Base-by-base conservation (phyloP, 2,113 vertebrate genomes). In the Dasypus novemcinctus region DNA sequence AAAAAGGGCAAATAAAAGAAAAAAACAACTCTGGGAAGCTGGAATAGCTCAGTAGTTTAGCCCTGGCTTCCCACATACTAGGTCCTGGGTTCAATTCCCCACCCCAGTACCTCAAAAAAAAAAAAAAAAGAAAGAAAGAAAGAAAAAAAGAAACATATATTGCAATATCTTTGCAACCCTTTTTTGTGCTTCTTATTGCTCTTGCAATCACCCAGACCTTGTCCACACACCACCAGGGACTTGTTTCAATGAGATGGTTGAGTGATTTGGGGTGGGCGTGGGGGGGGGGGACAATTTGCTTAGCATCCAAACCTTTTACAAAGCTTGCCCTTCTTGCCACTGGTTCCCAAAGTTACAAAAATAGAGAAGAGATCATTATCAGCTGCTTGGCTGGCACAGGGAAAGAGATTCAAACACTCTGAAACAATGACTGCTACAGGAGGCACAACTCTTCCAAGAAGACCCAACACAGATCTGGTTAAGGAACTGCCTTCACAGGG, bases 311-410 rank as follows among this genome's bases (percentile, higher is more conserved):
- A 54, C 61, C 87, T 63, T 87, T 52, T 46, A 79, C 69, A 96
- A 83, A 94, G 87, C 46, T 5, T 10, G 52, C 52, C 68, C 23
- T 94, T 82, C 85, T 94, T 86, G 43, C 81, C 33, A 46, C 76
- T 18, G 36, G 66, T 88, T 78, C 57, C 54, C 91, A 75, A 94
- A 83, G 29, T 72, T 78, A 68, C 46, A 95, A 43, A 82, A 91
- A 72, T 8, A 85, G 21, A 59, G 71, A 84, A 63, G 72, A 90
- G 91, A 96, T 93, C 66, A 33, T 59, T 80, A 94, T 93, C 87
- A 78, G 75, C 69, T 21, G 49, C 11, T 6, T 23, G 27, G 90
- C 54, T 85, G 93, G 72, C 75, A 38, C 1, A 0, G 4, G 20
- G 66, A 13, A 54, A 81, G 83, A 80, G 61, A 46, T 27, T 49